Conservation (phyloP, 2,888 invertebrate species). For the Metopia argyrocephala region DNA sequence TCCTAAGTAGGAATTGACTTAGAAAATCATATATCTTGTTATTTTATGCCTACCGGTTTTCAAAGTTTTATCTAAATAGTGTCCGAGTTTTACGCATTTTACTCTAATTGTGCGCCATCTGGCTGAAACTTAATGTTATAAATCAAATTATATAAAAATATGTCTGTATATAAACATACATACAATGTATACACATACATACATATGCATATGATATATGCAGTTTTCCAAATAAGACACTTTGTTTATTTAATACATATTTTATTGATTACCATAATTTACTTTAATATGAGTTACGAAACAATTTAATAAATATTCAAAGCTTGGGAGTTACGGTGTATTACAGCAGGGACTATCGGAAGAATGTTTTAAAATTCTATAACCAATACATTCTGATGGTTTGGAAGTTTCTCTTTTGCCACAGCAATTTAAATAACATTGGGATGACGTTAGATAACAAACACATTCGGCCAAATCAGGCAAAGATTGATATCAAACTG, state of each 20-base stretch:
- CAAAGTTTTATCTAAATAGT: no score
- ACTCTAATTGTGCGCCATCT: no score
- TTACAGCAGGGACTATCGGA: conserved; percentile 56
- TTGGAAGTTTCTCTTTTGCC: conserved; percentile 56
- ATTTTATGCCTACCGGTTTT: no score
- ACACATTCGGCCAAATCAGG: conserved; percentile 60
- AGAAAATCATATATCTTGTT: no score
- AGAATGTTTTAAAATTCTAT: conserved; percentile 56
- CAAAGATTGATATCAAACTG: conserved; percentile 73
- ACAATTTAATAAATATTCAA: no score
- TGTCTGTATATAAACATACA: no score
- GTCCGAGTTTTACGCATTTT: no score
- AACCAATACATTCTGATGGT: conserved; percentile 55
- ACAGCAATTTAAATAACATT: conserved; percentile 61
- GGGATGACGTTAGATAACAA: conserved; percentile 52
- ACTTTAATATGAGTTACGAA: no score
- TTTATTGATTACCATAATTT: neutral
- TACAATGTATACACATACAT: neutral
- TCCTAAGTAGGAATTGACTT: no score
- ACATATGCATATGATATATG: neutral
- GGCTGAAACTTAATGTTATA: no score
- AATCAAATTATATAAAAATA: no score
- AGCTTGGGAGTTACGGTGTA: conserved; percentile 47
- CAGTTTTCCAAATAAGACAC: no score
- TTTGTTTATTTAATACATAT: neutral